Conservation (phyloP, 2,888 invertebrate genomes). For the Troides aeacus region DNA sequence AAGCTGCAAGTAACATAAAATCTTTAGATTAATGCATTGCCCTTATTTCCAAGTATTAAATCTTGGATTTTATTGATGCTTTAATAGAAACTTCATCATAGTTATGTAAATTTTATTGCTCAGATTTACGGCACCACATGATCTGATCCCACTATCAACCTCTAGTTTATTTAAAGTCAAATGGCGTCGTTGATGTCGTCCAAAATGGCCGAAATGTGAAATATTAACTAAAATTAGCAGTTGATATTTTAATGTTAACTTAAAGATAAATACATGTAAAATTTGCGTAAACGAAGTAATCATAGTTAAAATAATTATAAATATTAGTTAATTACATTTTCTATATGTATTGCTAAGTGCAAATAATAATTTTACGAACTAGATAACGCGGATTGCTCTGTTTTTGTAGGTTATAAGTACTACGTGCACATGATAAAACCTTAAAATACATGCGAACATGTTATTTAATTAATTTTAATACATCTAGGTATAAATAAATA, state of each 20-base stretch:
- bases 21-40: background rate
- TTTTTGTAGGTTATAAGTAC: too few relatives aligned
- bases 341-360: slow-evolving; percentile 23
- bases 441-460: too few relatives aligned
- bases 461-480: too few relatives aligned
- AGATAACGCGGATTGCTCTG: too few relatives aligned
- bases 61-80: slow-evolving; percentile 9
- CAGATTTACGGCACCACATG: slow-evolving; percentile 6
- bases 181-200: background rate
- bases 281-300: too few relatives aligned
- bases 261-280: background rate
- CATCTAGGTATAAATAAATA: background rate
- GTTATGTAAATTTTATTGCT: slow-evolving; percentile 18
- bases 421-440: too few relatives aligned
- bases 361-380: slow-evolving; percentile 9
- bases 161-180: slow-evolving; percentile 10
- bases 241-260: background rate
- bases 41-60: background rate
- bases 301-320: background rate
- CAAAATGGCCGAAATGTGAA: background rate
- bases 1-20: too few relatives aligned
- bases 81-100: slow-evolving; percentile 1
- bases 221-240: background rate
- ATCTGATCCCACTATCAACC: slow-evolving; percentile 1
- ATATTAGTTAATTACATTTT: slow-evolving; percentile 8